Conservation (phyloP, 2,113 vertebrate genomes). For the Antennarius striatus region DNA sequence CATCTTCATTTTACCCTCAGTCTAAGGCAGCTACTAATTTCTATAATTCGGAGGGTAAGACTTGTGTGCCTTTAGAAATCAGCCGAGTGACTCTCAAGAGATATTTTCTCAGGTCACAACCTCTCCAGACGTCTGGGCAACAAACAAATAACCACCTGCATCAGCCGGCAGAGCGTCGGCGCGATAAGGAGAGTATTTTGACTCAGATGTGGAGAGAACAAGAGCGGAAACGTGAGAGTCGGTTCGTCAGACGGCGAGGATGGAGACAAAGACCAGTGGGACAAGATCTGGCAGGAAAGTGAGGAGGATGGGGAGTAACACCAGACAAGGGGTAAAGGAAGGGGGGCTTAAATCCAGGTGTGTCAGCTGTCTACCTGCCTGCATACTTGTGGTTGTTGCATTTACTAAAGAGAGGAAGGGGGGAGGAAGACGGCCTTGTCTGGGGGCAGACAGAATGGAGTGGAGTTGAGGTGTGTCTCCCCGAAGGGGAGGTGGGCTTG, state of each 20-base stretch:
- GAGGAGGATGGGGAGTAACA: background rate
- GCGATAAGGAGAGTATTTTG: slow-evolving; percentile 16
- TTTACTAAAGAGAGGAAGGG: slow-evolving; percentile 39
- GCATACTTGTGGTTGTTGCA: slow-evolving; percentile 66
- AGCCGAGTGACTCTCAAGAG: slow-evolving; percentile 26
- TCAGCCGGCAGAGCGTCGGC: too few relatives aligned
- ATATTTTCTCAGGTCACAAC: slow-evolving; percentile 28
- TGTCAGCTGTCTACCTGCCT: slow-evolving; percentile 60
- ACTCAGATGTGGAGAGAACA: slow-evolving; percentile 3
- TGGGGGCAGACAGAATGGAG: slow-evolving; percentile 38
- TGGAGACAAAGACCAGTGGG: slow-evolving; percentile 7
- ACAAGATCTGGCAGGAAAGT: slow-evolving; percentile 4
- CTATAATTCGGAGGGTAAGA: slow-evolving; percentile 36
- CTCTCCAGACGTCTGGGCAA: background rate
- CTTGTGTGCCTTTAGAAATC: slow-evolving; percentile 20
- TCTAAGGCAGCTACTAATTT: slow-evolving; percentile 11
- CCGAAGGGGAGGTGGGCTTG: slow-evolving; percentile 27
- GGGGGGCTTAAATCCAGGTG: slow-evolving; percentile 68
- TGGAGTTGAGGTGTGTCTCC: slow-evolving; percentile 64
- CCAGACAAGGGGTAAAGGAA: background rate
- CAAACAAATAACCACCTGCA: background rate
- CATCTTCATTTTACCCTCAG: slow-evolving; percentile 14
- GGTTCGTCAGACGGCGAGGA: slow-evolving; percentile 11
- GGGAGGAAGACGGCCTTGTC: slow-evolving; percentile 13
- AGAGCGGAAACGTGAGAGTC: slow-evolving; percentile 14